Evolutionary conservation across 2,113 vertebrate species (phyloP).

Genomic region (Notiomystis cincta): DNA sequence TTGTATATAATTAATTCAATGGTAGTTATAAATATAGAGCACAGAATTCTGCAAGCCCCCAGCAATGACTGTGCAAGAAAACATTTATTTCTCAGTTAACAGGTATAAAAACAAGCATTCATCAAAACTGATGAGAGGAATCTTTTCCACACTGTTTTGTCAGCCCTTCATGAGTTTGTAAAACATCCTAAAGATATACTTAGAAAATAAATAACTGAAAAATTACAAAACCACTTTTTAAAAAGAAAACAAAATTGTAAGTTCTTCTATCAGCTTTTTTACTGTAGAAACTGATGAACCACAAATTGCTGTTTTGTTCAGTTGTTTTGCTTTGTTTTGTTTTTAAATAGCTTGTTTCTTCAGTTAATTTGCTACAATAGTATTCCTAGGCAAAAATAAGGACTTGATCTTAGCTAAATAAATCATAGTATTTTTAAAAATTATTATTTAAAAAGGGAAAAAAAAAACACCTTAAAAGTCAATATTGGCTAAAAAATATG

Average conservation of each 20-base stretch:
- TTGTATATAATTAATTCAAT: neutral
- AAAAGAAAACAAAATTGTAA: neutral
- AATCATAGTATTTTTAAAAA: rapidly evolving
- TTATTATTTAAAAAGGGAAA: neutral
- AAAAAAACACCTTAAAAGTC: neutral
- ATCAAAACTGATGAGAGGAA: neutral
- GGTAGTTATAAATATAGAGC: neutral
- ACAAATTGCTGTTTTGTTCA: neutral
- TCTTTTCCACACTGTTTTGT: neutral
- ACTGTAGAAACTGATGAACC: neutral
- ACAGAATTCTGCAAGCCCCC: neutral
- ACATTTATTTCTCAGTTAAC: neutral
- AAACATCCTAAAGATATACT: neutral
- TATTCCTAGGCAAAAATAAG: neutral
- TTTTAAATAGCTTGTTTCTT: neutral
- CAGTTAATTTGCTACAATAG: neutral
- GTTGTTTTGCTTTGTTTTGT: too few species aligned
- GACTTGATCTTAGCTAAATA: neutral
- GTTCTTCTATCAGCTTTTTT: neutral
- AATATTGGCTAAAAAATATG: neutral
- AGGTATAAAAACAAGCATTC: neutral
- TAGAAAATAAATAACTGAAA: neutral
- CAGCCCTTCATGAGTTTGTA: neutral
- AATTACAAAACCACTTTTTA: neutral
- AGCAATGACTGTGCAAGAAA: neutral